Base-by-base conservation (phyloP, 2,113 vertebrate species). In the Corythoichthys haematopterus region DNA sequence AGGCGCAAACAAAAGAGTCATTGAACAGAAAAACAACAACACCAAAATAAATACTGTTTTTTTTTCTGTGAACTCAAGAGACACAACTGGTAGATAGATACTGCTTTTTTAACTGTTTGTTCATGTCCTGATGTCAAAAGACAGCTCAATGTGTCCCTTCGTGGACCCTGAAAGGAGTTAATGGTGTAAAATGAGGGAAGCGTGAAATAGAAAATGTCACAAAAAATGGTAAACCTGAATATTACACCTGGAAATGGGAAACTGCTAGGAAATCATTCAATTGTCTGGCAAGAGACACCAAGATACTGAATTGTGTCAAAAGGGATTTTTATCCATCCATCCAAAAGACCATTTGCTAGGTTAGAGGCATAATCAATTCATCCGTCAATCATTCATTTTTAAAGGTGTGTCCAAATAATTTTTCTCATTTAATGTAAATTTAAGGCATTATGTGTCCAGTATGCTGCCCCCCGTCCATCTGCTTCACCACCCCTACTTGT, bases 61-160 rank as follows among this genome's bases (percentile, higher is more conserved):
- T 69, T 13, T 28, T 28, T 28, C 20, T 28, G 20, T 28, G 20
- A 28, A 28, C 20, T 28, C 20, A 28, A 28, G 20, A 28, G 20
- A 28, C 20, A 28, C 2, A 57, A 57, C 55, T 12, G 13, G 28
- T 33, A 2, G 52, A 2, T 33, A 12, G 60, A 2, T 40, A 43
- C 28, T 12, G 43, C 28, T 57, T 57, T 3, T 5, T 2, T 57
- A 15, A 14, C 36, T 55, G 20, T 62, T 28, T 62, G 20, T 57
- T 36, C 55, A 36, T 5, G 12, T 14, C 20, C 20, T 28, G 20
- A 57, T 6, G 55, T 13, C 12, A 55, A 58, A 71, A 43, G 38
- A 75, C 43, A 12, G 56, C 65, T 80, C 47, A 71, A 53, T 75
- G 57, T 69, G 51, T 56, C 74, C 66, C 56, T n/a, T 68, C 53